Conservation (phyloP, 2,113 vertebrate species). For the Gopherus flavomarginatus region DNA sequence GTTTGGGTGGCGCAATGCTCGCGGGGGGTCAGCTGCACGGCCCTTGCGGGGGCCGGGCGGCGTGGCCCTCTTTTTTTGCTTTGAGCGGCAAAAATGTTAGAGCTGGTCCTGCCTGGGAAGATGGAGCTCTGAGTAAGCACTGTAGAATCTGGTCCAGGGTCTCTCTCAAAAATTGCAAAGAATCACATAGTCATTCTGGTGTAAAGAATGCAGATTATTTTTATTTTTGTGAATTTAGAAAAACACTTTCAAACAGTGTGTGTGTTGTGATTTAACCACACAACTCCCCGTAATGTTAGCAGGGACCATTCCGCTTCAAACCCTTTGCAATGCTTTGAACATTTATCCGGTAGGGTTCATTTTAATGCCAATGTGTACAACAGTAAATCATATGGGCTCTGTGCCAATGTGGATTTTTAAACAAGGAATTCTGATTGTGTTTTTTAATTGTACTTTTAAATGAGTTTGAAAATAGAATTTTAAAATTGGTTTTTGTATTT, state of each 20-base stretch:
- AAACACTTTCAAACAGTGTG: not conserved
- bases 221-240: conserved; percentile 14
- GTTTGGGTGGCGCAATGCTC: accelerated
- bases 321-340: not conserved
- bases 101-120: not conserved
- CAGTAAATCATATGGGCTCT: not conserved
- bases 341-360: not conserved
- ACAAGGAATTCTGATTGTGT: not conserved
- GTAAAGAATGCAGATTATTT: not conserved
- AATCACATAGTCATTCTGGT: not conserved
- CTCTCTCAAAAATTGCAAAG: not conserved
- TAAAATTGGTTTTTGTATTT: conserved; percentile 20
- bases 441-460: conserved; percentile 4
- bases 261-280: conserved; percentile 21
- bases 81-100: too few relatives aligned
- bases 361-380: conserved; percentile 1
- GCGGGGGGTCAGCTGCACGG: too few relatives aligned
- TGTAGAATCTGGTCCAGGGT: not conserved
- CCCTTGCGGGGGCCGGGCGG: too few relatives aligned
- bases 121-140: not conserved
- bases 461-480: not conserved
- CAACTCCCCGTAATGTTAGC: not conserved
- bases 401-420: conserved; percentile 15
- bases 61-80: too few relatives aligned
- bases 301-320: not conserved